Evolutionary conservation across 2,113 vertebrate species (phyloP).

Genomic region (Muscicapa adusta): DNA sequence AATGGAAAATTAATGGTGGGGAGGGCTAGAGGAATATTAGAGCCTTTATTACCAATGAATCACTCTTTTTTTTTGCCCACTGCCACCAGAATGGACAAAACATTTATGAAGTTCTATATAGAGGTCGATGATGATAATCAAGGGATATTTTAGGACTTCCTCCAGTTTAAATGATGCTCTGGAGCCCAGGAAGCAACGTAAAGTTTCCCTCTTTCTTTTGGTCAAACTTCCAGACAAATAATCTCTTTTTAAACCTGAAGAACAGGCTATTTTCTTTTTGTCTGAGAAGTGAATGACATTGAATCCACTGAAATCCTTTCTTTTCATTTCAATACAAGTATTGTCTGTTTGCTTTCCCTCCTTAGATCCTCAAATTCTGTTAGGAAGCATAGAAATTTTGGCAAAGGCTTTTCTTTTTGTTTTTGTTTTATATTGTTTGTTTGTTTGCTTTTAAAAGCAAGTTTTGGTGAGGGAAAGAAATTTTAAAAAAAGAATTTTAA

Average conservation of each 20-base stretch:
- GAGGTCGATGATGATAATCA: neutral
- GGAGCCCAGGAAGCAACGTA: neutral
- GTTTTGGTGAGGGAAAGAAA: neutral
- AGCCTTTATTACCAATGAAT: neutral
- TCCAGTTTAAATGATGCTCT: neutral
- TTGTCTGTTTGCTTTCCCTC: neutral
- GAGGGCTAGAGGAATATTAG: neutral
- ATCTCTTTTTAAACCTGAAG: neutral
- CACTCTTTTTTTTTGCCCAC: neutral
- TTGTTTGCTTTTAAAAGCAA: neutral
- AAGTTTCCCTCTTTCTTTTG: neutral
- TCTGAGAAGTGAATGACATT: neutral
- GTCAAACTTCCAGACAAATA: neutral
- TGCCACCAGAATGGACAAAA: neutral
- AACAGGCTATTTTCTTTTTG: neutral
- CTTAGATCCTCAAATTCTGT: neutral
- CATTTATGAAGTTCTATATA: neutral
- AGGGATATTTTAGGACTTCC: neutral
- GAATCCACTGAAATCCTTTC: neutral
- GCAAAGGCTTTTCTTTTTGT: neutral
- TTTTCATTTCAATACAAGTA: neutral
- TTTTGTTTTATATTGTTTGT: neutral
- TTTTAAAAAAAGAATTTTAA: neutral
- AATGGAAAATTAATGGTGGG: neutral
- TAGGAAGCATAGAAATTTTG: neutral